Base-by-base conservation (phyloP, 2,113 vertebrate species). In the Hydrolagus affinis region DNA sequence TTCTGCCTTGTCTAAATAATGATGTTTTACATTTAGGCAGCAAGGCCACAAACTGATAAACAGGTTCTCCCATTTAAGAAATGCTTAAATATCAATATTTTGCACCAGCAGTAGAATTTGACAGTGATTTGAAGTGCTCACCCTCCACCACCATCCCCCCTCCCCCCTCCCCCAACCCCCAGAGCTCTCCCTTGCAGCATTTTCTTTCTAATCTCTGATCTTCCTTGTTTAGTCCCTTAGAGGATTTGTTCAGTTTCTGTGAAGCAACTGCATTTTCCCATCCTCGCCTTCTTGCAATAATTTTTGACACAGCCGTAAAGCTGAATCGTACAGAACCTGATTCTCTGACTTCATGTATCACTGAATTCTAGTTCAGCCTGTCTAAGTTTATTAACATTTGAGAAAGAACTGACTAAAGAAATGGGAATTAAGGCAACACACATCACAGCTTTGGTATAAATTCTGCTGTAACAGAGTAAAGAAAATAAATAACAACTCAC, bases 1-100 rank as follows among this genome's bases (percentile, higher is more conserved):
- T 88, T 86, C 57, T 83, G 68, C n/a, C 15, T 60, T 57, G 32
- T 70, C 70, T 70, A 56, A 85, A 69, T 15, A 62, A 17, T 19
- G 64, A 80, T 64, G 17, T 28, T 64, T 28, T 15, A 25, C 4
- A 64, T 17, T 60, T 57, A 62, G 28, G 25, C 28, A 28, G 59
- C 64, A 15, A 4, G 28, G 64, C 17, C 62, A 60, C 57, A 78
- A 78, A 62, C 21, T 78, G 62, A 66, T 12, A 59, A 72, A 28
- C 23, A 64, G 59, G 64, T 17, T 2, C 23, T 64, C 14, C 8
- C 30, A 28, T 73, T 80, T 7, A 80, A 19, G 12, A 66, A 30
- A 4, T 3, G 8, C 23, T 64, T 64, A 30, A n/a, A 62, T 64
- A 64, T 64, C 21, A 25, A 9, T 62, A 19, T 80, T 78, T 78